Conservation (phyloP, 2,888 invertebrate species). For the Pterostichus niger region DNA sequence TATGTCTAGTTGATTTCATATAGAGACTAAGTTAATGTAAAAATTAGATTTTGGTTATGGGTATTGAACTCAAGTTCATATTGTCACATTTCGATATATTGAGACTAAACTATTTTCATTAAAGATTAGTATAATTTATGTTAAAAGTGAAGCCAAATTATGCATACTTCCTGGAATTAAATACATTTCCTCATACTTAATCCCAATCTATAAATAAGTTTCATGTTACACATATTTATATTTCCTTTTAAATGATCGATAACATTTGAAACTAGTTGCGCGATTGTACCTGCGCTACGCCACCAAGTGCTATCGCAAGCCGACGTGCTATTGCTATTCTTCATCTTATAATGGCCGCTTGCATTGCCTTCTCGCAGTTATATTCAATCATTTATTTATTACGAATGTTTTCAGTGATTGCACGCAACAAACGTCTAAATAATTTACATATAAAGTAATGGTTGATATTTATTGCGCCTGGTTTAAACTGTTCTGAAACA, state of each 20-base stretch:
- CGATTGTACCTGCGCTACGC: neutral
- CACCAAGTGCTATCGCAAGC: slow-evolving; percentile 3
- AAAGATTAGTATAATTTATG: no score
- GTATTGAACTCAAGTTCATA: no score
- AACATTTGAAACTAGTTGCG: slow-evolving; percentile 21
- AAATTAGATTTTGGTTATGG: no score
- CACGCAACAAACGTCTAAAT: slow-evolving; percentile 58
- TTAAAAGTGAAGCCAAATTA: no score
- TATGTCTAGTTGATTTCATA: no score
- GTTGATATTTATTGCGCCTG: slow-evolving; percentile 44
- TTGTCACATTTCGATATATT: no score
- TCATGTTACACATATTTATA: no score
- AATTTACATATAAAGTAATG: slow-evolving; percentile 64
- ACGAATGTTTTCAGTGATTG: slow-evolving; percentile 61
- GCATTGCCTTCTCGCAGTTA: slow-evolving; percentile 17
- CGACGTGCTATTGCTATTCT: slow-evolving; percentile 16
- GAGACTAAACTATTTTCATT: no score
- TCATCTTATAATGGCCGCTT: slow-evolving; percentile 35
- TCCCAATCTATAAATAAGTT: neutral
- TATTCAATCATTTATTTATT: slow-evolving; percentile 63
- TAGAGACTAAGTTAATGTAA: no score
- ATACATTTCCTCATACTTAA: neutral
- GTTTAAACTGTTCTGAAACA: slow-evolving; percentile 44
- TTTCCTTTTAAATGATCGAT: slow-evolving; percentile 16
- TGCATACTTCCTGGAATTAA: no score